A percentile compares a stretch with the other conserved stretches of the same genome.
Conservation (phyloP, 2,113 vertebrate genomes). For the Chitala chitala region DNA sequence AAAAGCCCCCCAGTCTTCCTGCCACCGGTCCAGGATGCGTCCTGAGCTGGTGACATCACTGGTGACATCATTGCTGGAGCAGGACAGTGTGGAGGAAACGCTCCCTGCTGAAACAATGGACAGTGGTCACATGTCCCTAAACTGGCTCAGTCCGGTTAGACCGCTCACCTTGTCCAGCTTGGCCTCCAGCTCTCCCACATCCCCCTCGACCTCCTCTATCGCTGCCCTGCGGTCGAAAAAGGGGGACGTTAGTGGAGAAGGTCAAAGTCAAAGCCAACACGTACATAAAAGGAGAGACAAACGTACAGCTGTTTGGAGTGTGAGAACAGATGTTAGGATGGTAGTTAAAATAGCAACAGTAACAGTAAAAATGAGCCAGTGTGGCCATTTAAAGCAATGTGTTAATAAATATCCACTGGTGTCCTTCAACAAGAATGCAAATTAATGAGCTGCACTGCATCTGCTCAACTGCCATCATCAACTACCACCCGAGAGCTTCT, state of each 20-base stretch:
- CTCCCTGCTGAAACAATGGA: background rate
- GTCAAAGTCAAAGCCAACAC: background rate
- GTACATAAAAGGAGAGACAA: background rate
- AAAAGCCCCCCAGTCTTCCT: too few species aligned
- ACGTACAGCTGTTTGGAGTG: background rate
- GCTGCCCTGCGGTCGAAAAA: slow-evolving; percentile 72
- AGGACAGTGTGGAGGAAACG: background rate
- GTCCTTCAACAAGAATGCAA: too few species aligned
- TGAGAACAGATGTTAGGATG: too few species aligned
- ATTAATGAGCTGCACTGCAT: too few species aligned
- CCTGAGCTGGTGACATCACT: background rate
- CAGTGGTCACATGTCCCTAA: background rate
- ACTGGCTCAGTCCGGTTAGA: background rate
- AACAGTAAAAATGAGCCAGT: too few species aligned
- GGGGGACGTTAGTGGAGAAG: slow-evolving; percentile 22
- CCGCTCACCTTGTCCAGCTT: slow-evolving; percentile 91
- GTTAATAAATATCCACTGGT: too few species aligned
- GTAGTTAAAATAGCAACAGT: too few species aligned
- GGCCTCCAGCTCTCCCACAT: slow-evolving; percentile 88
- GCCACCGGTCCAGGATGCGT: background rate
- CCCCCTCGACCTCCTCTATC: slow-evolving; percentile 94
- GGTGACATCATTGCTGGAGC: background rate
- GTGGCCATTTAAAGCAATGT: too few species aligned
- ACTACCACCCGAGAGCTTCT: too few species aligned
- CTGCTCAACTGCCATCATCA: too few species aligned